Evolutionary conservation across 2,888 invertebrate genomes (phyloP).

Genomic region (Pachliopta kotzebuea): DNA sequence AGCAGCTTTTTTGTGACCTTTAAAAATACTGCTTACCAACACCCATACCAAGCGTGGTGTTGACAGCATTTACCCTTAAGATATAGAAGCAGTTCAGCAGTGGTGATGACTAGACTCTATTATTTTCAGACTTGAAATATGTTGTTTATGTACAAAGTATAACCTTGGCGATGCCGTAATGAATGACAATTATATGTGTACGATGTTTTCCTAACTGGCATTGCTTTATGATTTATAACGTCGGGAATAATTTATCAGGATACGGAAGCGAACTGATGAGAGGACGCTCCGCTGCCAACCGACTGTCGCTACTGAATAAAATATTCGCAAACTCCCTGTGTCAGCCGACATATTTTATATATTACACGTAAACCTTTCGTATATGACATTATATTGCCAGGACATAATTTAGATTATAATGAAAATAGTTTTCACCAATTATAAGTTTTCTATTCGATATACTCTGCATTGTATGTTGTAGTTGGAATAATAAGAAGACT

Average conservation of each 20-base stretch:
- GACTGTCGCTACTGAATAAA: conserved; percentile 20
- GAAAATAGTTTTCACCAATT: too few relatives aligned
- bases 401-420: background rate
- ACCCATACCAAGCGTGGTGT: too few relatives aligned
- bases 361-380: background rate
- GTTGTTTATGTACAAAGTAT: too few relatives aligned
- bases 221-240: conserved; percentile 20
- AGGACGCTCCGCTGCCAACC: conserved; percentile 4
- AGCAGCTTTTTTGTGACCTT: too few relatives aligned
- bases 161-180: background rate
- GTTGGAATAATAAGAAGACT: too few relatives aligned
- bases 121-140: too few relatives aligned
- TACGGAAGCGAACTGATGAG: conserved; percentile 20
- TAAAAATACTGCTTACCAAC: too few relatives aligned
- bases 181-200: conserved; percentile 6
- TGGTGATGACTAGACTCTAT: too few relatives aligned
- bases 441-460: too few relatives aligned
- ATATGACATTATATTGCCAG: background rate
- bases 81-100: too few relatives aligned
- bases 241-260: conserved; percentile 23
- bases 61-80: too few relatives aligned
- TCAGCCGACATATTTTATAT: background rate
- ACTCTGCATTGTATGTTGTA: too few relatives aligned
- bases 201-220: conserved; percentile 12
- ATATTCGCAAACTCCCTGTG: conserved; percentile 5